Evolutionary conservation across 2,797 vertebrate species (phyloP).

Genomic region (Rhyacichthys aspro): DNA sequence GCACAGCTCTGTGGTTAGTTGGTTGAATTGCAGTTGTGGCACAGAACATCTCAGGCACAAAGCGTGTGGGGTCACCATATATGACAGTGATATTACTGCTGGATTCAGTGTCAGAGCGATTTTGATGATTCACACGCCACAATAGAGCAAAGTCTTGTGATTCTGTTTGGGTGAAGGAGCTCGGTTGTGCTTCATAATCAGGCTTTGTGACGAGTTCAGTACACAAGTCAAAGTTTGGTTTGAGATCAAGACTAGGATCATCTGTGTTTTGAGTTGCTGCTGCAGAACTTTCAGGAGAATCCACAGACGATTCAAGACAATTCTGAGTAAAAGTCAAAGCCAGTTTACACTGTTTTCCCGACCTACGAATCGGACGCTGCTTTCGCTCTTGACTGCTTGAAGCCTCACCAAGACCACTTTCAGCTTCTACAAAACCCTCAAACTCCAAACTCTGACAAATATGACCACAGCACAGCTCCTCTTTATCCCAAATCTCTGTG

Average conservation of each 20-base stretch:
- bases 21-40: constrained; percentile 51
- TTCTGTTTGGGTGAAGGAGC: constrained; percentile 83
- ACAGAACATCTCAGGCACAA: constrained; percentile 77
- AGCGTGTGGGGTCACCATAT: constrained; percentile 78
- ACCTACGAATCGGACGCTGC: constrained; percentile 75
- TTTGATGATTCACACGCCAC: constrained; percentile 87
- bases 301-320: constrained; percentile 44
- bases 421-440: constrained; percentile 47
- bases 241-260: constrained; percentile 10
- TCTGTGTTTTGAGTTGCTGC: constrained; percentile 17
- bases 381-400: constrained; percentile 72
- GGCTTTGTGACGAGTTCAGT: not conserved
- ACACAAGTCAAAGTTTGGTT: constrained; percentile 14
- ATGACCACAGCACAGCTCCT: constrained; percentile 24
- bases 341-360: constrained; percentile 83
- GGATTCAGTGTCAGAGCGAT: not conserved
- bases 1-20: constrained; percentile 78
- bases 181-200: constrained; percentile 12
- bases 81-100: constrained; percentile 71
- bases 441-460: constrained; percentile 34
- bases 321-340: constrained; percentile 86
- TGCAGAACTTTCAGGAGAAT: constrained; percentile 26
- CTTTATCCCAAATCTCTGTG: constrained; percentile 11
- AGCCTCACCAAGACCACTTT: constrained; percentile 26
- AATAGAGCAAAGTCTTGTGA: constrained; percentile 90